A percentile compares a stretch with the other conserved stretches of the same genome.
Conservation (phyloP, 2,113 vertebrate species). For the Megalops atlanticus region DNA sequence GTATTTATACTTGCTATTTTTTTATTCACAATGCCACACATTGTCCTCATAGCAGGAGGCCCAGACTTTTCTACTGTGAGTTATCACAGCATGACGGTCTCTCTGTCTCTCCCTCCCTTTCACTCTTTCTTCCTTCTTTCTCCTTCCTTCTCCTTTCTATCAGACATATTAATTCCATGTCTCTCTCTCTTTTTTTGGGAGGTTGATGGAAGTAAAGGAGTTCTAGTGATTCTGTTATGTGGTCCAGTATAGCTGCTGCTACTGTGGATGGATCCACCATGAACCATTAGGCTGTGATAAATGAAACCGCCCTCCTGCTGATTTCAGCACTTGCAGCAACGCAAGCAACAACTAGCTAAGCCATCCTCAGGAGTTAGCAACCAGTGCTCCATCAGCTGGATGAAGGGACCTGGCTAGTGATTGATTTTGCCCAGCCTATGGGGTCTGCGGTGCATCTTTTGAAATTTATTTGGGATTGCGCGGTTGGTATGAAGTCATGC, state of each 20-base stretch:
- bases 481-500: too few relatives aligned
- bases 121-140: background rate
- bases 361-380: conserved; percentile 59
- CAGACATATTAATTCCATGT: too few relatives aligned
- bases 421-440: too few relatives aligned
- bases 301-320: conserved; percentile 60
- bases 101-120: background rate
- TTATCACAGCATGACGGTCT: background rate
- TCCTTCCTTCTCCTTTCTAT: conserved; percentile 17
- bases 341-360: too few relatives aligned
- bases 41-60: background rate
- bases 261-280: conserved; percentile 65
- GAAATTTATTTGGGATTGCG: too few relatives aligned
- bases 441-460: too few relatives aligned
- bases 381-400: background rate
- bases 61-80: background rate
- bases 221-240: conserved; percentile 46
- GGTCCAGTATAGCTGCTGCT: too few relatives aligned
- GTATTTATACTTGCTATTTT: background rate
- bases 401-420: too few relatives aligned
- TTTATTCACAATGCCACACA: conserved; percentile 13
- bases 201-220: conserved; percentile 42
- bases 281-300: conserved; percentile 62
- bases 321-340: conserved; percentile 67
- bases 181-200: conserved; percentile 21